A percentile compares a stretch with the other conserved stretches of the same genome.
These are phyloP conservation scores for Megalonaias nervosa DNA, from an alignment of 1,140 invertebrate genomes.

Conservation along the genomic window DNA sequence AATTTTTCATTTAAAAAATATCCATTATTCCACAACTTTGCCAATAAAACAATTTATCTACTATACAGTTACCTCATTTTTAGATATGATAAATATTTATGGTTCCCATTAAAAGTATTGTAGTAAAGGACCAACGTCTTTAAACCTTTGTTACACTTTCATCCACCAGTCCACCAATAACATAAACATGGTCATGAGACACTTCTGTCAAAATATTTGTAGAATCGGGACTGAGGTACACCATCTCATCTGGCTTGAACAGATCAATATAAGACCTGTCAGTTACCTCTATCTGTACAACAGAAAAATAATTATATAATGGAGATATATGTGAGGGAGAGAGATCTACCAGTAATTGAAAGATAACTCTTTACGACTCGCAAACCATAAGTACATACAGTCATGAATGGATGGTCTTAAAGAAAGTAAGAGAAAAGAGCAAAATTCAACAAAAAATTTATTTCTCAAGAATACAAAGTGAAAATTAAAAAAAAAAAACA, in stretches of 20 bases:
- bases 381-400: neutral
- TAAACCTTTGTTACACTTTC: slow-evolving; percentile 65
- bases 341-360: neutral
- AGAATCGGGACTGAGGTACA: slow-evolving; percentile 69
- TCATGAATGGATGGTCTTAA: too few relatives aligned
- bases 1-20: neutral
- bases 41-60: neutral
- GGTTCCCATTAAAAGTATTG: neutral
- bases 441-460: too few relatives aligned
- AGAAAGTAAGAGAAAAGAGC: too few relatives aligned
- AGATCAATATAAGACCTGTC: slow-evolving; percentile 50
- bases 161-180: slow-evolving; percentile 71
- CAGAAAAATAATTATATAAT: slow-evolving; percentile 4
- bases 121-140: slow-evolving; percentile 24
- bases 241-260: slow-evolving; percentile 53
- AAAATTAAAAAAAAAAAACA: too few relatives aligned
- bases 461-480: too few relatives aligned
- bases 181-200: slow-evolving; percentile 65
- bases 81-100: neutral
- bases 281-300: slow-evolving; percentile 47
- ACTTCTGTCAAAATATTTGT: slow-evolving; percentile 51
- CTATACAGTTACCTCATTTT: neutral
- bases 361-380: neutral
- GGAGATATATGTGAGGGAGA: too few relatives aligned
- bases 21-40: neutral